A percentile compares a stretch with the other conserved stretches of the same genome.
Evolutionary conservation across 2,113 vertebrate species (phyloP).

Genomic region (Microcebus ravelobensis): DNA sequence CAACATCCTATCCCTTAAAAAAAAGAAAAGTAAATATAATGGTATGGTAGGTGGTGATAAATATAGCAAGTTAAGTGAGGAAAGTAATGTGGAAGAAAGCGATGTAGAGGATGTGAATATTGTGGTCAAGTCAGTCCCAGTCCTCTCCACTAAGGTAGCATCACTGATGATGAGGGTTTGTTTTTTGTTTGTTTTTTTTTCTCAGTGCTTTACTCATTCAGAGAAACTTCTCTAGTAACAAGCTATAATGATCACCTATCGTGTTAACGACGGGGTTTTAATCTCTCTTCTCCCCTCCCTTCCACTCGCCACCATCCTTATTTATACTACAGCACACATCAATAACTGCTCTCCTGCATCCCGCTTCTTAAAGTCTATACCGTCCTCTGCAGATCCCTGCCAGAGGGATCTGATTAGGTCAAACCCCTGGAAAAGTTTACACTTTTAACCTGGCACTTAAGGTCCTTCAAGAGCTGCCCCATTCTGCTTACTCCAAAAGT

Average conservation of each 20-base stretch:
- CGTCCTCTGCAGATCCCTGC: background rate
- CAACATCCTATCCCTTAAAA: too few relatives aligned
- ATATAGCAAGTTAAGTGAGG: background rate
- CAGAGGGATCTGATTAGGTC: background rate
- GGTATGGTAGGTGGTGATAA: background rate
- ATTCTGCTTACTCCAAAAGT: background rate
- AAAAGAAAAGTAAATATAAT: background rate
- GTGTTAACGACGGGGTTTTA: too few relatives aligned
- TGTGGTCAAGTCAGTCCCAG: background rate
- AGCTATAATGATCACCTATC: too few relatives aligned
- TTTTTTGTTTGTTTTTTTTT: too few relatives aligned
- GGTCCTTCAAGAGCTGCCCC: background rate
- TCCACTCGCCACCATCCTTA: background rate
- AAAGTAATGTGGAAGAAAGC: background rate
- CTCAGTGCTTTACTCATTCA: too few relatives aligned
- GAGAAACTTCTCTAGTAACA: too few relatives aligned
- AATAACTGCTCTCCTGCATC: accelerated
- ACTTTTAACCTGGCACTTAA: background rate
- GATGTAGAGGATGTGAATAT: background rate
- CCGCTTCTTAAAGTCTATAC: background rate
- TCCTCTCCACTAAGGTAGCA: background rate
- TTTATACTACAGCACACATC: background rate
- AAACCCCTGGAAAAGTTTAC: background rate
- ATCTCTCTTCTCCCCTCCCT: background rate
- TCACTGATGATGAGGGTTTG: too few relatives aligned